Evolutionary conservation across 2,113 vertebrate species (phyloP), one percentile per base, ranked within the genome.

Genomic region (Brienomyrus longianalis): DNA sequence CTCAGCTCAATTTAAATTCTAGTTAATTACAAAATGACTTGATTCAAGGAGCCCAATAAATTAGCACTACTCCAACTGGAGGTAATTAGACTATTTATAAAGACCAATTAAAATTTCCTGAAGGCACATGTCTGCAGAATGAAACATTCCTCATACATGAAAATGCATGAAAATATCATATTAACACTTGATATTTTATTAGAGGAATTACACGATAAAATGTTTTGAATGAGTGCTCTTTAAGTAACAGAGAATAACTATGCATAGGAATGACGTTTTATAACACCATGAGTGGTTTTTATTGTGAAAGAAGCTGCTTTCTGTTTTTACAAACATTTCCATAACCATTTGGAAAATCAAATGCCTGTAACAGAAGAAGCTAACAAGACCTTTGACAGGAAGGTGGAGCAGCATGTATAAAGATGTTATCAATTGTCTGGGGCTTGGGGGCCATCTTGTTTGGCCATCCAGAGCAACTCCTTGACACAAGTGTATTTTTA

Each of bases 11-110:
- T 86, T 86, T 50, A 50, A 86, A 86, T 86, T 86, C 48, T 47
- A 86, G 83, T 51, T 86, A 86, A 48, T 86, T 51, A 86, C 83
- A 86, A 27, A 86, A 86, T 50, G 45, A 86, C 48, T 51, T 86
- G 83, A 86, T 86, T 48, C 83, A 86, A 86, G 83, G 11, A 86
- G 83, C 83, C 83, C 83, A 86, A 86, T 86, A 86, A 86, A 86
- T 51, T 86, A 86, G 23, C 45, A 51, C 83, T 85, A 50, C 83
- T 85, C 43, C n/a, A 48, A 48, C 47, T 85, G 83, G 19, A 51
- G 45, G 83, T 86, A 86, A 86, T 86, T 50, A 86, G 45, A 48
- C 83, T 50, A 48, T 86, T 86, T 86, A 50, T 51, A 86, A 85
- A 51, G 48, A 51, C 45, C 83, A 86, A 51, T 48, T 86, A 86